A percentile compares a stretch with the other conserved stretches of the same genome.
Evolutionary conservation across 2,797 vertebrate species (phyloP).

Genomic region (Acanthopagrus latus): DNA sequence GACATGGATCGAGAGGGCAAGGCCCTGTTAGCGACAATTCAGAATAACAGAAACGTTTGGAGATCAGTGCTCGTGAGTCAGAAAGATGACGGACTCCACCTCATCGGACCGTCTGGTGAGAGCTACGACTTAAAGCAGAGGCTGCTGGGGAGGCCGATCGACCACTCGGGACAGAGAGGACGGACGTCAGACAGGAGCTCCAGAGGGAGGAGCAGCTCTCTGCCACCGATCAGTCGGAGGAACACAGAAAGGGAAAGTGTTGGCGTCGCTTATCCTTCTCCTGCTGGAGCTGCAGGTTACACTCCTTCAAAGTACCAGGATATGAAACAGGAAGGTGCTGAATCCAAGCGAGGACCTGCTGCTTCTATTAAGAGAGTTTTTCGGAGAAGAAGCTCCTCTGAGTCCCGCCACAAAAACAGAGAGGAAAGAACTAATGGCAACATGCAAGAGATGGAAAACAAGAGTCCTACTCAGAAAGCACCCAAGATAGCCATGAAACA

Average conservation of each 20-base stretch:
- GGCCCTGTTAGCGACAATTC: background rate
- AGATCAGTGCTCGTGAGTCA: slow-evolving; percentile 50
- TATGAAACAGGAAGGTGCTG: background rate
- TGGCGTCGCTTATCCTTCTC: accelerated
- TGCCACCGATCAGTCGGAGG: slow-evolving; percentile 27
- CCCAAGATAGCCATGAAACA: accelerated
- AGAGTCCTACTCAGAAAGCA: background rate
- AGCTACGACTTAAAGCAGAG: slow-evolving; percentile 73
- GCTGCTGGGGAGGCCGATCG: slow-evolving; percentile 41
- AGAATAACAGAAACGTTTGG: background rate
- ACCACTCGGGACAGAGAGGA: background rate
- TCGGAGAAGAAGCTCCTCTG: slow-evolving; percentile 20
- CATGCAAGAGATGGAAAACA: background rate
- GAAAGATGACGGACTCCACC: slow-evolving; percentile 38
- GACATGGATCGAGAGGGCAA: background rate
- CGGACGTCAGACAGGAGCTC: background rate
- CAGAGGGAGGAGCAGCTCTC: slow-evolving; percentile 65
- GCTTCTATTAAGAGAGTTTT: accelerated
- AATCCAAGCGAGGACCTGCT: accelerated
- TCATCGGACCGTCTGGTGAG: slow-evolving; percentile 67
- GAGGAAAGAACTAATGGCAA: accelerated
- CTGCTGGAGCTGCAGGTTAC: slow-evolving; percentile 10
- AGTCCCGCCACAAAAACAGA: accelerated
- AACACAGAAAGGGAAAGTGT: accelerated
- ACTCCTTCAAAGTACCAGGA: slow-evolving; percentile 19